phyloP scores from a whole-genome alignment of 2,888 invertebrate species.

The Zonitis immaculata region DNA sequence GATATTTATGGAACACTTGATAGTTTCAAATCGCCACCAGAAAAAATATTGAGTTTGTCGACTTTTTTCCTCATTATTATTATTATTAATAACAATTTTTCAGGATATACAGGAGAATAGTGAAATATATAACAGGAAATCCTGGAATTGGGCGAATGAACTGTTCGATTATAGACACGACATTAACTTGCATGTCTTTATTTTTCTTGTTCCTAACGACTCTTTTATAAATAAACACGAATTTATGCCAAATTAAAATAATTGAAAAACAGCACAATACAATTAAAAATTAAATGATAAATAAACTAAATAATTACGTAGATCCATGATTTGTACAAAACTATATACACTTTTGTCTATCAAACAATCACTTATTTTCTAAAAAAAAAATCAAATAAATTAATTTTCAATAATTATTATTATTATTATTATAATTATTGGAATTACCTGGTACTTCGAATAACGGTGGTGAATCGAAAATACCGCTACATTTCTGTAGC shows the following conservation, averaged over 20 bases:
- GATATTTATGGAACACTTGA: conserved; percentile 24
- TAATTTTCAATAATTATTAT: background rate
- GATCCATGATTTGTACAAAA: background rate
- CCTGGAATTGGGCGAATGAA: background rate
- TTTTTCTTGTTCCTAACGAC: background rate
- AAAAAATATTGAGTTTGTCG: background rate
- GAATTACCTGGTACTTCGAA: background rate
- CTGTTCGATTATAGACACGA: background rate
- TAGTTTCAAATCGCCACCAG: conserved; percentile 1
- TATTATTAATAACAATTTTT: no score
- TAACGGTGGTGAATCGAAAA: background rate
- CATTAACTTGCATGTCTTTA: background rate
- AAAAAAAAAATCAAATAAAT: background rate
- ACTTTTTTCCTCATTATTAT: background rate
- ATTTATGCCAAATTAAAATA: background rate
- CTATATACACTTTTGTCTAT: background rate
- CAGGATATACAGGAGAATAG: background rate
- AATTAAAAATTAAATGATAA: background rate
- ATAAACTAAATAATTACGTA: background rate
- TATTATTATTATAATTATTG: background rate
- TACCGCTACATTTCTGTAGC: background rate
- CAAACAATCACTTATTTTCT: background rate
- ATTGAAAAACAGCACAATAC: background rate
- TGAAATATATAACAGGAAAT: background rate
- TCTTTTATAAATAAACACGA: background rate